These are phyloP conservation scores for Pollicipes pollicipes DNA, from an alignment of 1,140 invertebrate species.

Conservation along the genomic window DNA sequence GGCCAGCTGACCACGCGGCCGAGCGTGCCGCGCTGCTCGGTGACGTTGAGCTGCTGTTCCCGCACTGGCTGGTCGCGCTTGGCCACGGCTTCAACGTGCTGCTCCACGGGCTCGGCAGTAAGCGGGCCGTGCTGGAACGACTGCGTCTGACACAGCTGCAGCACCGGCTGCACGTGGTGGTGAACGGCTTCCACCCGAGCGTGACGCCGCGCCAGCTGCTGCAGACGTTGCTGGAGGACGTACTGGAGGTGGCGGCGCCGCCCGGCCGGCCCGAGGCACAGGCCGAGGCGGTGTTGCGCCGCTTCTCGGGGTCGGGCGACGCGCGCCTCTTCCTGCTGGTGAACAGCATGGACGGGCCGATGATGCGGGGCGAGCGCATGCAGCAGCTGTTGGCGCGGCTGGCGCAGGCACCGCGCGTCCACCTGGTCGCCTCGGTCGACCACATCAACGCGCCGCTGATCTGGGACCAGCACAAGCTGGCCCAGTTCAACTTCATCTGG, in stretches of 20 bases:
- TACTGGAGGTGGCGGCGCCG: conserved; percentile 23
- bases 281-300: conserved; percentile 45
- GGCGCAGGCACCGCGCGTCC: conserved; percentile 50
- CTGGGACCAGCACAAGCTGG: conserved; percentile 68
- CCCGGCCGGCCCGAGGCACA: conserved; percentile 22
- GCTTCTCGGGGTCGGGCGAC: conserved; percentile 35
- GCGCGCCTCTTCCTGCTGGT: conserved; percentile 60
- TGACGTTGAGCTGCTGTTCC: conserved; percentile 23
- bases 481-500: conserved; percentile 71
- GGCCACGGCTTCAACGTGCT: conserved; percentile 75
- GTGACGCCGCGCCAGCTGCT: conserved; percentile 37
- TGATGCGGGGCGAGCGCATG: conserved; percentile 51
- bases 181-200: conserved; percentile 85
- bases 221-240: conserved; percentile 10
- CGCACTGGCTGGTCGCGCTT: conserved; percentile 33
- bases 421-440: conserved; percentile 69
- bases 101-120: conserved; percentile 76
- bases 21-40: conserved; percentile 23
- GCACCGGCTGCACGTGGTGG: conserved; percentile 47
- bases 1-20: conserved; percentile 21
- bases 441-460: conserved; percentile 82
- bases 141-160: conserved; percentile 49
- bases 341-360: conserved; percentile 73
- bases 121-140: conserved; percentile 51
- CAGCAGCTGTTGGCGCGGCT: conserved; percentile 57